Evolutionary conservation across 2,888 invertebrate species (phyloP).

Genomic region (Hirtodrosophila trivittata): DNA sequence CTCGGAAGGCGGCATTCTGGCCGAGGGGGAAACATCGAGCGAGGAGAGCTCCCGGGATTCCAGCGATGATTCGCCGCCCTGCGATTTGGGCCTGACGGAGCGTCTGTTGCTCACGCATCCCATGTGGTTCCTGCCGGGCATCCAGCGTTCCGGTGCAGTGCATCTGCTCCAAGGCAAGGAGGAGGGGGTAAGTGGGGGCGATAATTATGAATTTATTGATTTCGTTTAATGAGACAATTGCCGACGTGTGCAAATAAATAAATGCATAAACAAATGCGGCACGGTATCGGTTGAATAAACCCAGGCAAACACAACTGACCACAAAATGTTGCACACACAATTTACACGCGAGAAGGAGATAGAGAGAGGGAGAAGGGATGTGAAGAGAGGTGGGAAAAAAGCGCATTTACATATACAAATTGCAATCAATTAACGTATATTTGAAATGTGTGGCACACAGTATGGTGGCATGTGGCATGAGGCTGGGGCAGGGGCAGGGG

Average conservation of each 20-base stretch:
- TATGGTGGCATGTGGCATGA: background rate
- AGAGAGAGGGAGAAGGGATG: background rate
- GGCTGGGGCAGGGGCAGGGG: background rate
- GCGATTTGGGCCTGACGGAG: constrained; percentile 93
- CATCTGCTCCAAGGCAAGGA: constrained; percentile 97
- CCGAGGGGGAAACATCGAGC: constrained; percentile 86
- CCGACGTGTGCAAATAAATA: constrained; percentile 18
- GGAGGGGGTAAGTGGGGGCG: constrained; percentile 90
- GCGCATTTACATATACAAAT: constrained; percentile 81
- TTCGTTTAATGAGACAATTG: constrained; percentile 65
- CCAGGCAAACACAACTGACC: constrained; percentile 51
- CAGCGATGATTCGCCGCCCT: constrained; percentile 87
- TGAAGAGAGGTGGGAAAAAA: constrained; percentile 3
- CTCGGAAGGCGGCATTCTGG: constrained; percentile 86
- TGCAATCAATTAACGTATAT: constrained; percentile 83
- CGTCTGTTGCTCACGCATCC: constrained; percentile 95
- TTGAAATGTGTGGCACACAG: constrained; percentile 23
- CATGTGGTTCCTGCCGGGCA: constrained; percentile 97
- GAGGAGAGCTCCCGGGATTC: constrained; percentile 86
- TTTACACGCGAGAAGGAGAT: constrained; percentile 17
- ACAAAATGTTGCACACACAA: constrained; percentile 64
- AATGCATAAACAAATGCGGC: constrained; percentile 6
- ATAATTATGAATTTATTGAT: constrained; percentile 70
- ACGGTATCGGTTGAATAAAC: constrained; percentile 2
- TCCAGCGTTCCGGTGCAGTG: constrained; percentile 96